Evolutionary conservation across 2,797 vertebrate genomes (phyloP).

Genomic region (Acanthis flammea): DNA sequence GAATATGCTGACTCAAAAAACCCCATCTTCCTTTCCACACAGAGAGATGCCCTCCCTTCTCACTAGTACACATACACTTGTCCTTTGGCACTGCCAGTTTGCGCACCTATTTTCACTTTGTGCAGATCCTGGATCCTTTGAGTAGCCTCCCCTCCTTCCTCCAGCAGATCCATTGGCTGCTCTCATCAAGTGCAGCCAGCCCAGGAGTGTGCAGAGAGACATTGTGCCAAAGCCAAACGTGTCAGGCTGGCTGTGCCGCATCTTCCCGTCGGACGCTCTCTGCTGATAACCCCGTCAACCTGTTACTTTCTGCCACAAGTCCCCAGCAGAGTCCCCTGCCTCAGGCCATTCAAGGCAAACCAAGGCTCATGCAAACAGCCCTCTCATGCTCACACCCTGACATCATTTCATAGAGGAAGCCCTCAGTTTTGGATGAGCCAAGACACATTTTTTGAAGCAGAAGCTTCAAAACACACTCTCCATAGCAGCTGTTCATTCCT

Average conservation of each 20-base stretch:
- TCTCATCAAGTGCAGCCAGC: neutral
- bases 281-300: neutral
- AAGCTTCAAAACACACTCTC: neutral
- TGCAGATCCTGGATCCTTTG: neutral
- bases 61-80: rapidly evolving
- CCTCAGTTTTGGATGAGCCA: neutral
- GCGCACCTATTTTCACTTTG: neutral
- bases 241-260: neutral
- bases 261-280: neutral
- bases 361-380: neutral
- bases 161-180: neutral
- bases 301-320: neutral
- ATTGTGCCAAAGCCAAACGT: rapidly evolving
- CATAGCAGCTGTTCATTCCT: neutral
- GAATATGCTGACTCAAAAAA: neutral
- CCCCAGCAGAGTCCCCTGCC: neutral
- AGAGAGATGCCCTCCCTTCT: neutral
- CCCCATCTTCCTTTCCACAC: neutral
- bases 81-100: neutral
- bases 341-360: rapidly evolving
- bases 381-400: neutral
- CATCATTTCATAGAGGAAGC: rapidly evolving
- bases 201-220: neutral
- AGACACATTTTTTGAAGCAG: neutral
- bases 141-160: neutral